Base-by-base conservation (phyloP, 2,113 vertebrate species). In the Alethe diademata region DNA sequence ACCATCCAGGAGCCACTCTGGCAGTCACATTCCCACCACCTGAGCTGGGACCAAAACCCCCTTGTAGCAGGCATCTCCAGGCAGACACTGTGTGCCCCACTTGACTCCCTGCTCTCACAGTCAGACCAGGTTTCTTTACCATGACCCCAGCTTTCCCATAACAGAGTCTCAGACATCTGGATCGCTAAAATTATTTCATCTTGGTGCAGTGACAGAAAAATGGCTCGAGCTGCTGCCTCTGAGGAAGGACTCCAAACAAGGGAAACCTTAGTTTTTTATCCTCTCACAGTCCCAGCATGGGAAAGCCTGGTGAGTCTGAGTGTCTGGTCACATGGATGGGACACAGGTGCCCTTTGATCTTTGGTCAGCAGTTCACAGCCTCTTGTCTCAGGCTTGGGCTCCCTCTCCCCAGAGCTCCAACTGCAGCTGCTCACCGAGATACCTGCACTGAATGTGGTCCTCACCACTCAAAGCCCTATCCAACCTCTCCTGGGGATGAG, bases 211-310 rank as follows among this genome's bases (percentile, higher is more conserved):
- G 47, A 17, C 28, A 38, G 14, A 51, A 51, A 11, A 66, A 51
- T 1, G 1, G 19, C n/a, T 4, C 0, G 0, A 67, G 28, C 38
- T 38, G 33, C 12, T 45, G 51, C 12, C 33, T 45, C 38, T 51
- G 28, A 81, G 43, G 36, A 73, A 33, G 64, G 16, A 45, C 28
- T 15, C 11, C 0, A 0, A 53, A 45, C 33, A 60, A 20, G n/a
- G 28, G 33, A 66, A 58, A 38, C 28, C 10, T 42, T 51, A 6
- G 16, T 7, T 3, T 73, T 73, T 51, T 38, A 58, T 45, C n/a
- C 19, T 65, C 33, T 66, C 36, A 11, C 26, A 58, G 8, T 51
- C 58, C 8, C 3, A 28, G 36, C 14, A 8, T 26, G 36, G 33
- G 26, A 50, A 57, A 43, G 50, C 12, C 36, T 50, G 35, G 50